phyloP scores from a whole-genome alignment of 2,888 invertebrate species.

The Noctua janthina region DNA sequence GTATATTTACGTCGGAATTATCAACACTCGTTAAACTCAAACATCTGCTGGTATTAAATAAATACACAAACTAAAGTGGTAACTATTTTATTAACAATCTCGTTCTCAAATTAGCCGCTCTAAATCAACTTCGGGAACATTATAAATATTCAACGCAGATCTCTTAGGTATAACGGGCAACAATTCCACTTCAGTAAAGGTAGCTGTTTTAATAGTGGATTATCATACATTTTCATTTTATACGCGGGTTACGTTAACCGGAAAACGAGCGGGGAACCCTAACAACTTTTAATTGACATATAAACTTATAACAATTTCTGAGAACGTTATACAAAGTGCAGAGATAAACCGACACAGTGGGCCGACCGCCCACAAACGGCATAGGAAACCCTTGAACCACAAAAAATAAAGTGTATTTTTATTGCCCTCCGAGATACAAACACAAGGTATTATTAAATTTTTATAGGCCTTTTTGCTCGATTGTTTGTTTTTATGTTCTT shows the following conservation, averaged over 20 bases:
- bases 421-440: slow-evolving; percentile 61
- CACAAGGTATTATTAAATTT: slow-evolving; percentile 65
- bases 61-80: slow-evolving; percentile 55
- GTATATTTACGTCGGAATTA: slow-evolving; percentile 32
- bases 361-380: slow-evolving; percentile 15
- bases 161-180: slow-evolving; percentile 58
- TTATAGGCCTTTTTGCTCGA: slow-evolving; percentile 65
- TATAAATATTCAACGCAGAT: slow-evolving; percentile 68
- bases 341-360: slow-evolving; percentile 33
- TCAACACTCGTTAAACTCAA: slow-evolving; percentile 49
- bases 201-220: slow-evolving; percentile 37
- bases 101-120: slow-evolving; percentile 62
- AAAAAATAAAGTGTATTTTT: slow-evolving; percentile 66
- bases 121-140: slow-evolving; percentile 68
- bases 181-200: slow-evolving; percentile 34
- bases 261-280: slow-evolving; percentile 18
- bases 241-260: slow-evolving; percentile 24
- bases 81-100: slow-evolving; percentile 65
- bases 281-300: slow-evolving; percentile 45
- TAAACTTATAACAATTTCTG: slow-evolving; percentile 42
- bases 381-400: slow-evolving; percentile 55
- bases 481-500: slow-evolving; percentile 66
- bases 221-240: slow-evolving; percentile 51
- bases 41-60: slow-evolving; percentile 61
- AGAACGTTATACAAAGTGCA: slow-evolving; percentile 42